Base-by-base conservation (phyloP, 2,888 invertebrate species). In the Caenorhabditis auriculariae region DNA sequence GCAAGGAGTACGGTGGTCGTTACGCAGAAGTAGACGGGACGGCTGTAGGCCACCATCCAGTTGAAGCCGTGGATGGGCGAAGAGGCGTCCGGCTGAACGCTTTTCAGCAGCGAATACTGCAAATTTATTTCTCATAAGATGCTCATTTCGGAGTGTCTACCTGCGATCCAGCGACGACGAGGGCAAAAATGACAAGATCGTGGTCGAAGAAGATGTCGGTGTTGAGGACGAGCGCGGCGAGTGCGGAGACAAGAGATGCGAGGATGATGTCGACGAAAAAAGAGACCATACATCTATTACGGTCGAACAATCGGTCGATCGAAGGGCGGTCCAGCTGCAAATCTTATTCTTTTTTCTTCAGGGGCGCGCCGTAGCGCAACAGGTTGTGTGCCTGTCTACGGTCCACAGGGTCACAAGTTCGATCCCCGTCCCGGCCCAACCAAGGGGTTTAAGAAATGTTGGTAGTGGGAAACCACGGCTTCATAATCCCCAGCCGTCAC, bases 61-160 rank as follows among this genome's bases (percentile, higher is more conserved):
- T 85, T 82, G 72, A 75, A 82, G 38, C 83, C 86, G 83, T 98
- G 98, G 37, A 94, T 93, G 0, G 98, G 96, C 2, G 96, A 96
- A 0, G 96, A 91, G 0, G 96, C 93, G 83, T 98, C 98, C 0
- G 98, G 98, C 81, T 98, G 98, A 1, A 98, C 98, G 82, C 94
- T 94, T 85, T 85, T 79, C 37, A 81, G 64, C 24, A 81, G 66
- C 60, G 66, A 82, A 72, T 75, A 99, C 83, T 98, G 64, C 15
- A 66, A 46, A 38, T 17, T 7, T 26, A 19, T 41, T 9, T n/a
- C 26, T 21, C 12, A 43, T 26, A 21, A 43, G 26, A 43, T 12
- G 4, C 12, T 12, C 9, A 7, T 43, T 43, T 43, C 17, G 5
- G 39, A 42, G 12, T 43, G 23, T 12, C n/a, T 83, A 96, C 98